Evolutionary conservation across 2,888 invertebrate genomes (phyloP).

Genomic region (Xestoiulus laeticollis): DNA sequence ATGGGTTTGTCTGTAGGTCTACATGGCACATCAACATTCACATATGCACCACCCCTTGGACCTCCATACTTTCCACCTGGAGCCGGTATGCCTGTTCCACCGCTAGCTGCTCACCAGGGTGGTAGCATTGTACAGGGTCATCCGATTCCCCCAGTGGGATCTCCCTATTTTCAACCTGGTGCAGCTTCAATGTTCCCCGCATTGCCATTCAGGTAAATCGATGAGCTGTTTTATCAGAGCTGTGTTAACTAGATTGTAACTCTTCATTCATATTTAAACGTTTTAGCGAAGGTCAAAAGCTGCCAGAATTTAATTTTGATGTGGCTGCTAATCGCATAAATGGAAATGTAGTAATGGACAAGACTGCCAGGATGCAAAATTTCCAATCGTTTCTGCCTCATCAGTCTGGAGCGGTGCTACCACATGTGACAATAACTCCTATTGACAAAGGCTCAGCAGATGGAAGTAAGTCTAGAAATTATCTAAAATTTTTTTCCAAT

Average conservation of each 20-base stretch:
- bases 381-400: background rate
- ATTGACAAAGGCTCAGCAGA: background rate
- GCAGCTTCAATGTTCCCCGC: conserved; percentile 53
- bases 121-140: conserved; percentile 50
- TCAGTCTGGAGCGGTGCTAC: background rate
- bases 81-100: conserved; percentile 39
- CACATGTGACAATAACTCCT: background rate
- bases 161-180: conserved; percentile 55
- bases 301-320: conserved; percentile 62
- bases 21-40: conserved; percentile 54
- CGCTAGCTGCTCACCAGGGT: conserved; percentile 13
- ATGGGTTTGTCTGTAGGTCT: conserved; percentile 51
- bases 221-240: background rate
- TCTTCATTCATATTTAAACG: background rate
- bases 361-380: conserved; percentile 3
- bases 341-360: background rate
- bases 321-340: conserved; percentile 38
- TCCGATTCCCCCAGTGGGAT: conserved; percentile 55
- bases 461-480: conserved; percentile 41
- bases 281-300: conserved; percentile 63
- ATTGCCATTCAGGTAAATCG: conserved; percentile 54
- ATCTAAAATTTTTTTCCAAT: too few species aligned
- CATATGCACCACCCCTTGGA: conserved; percentile 53
- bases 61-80: conserved; percentile 51
- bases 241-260: background rate